Conservation (phyloP, 1,140 invertebrate genomes). For the Ceratitis capitata region DNA sequence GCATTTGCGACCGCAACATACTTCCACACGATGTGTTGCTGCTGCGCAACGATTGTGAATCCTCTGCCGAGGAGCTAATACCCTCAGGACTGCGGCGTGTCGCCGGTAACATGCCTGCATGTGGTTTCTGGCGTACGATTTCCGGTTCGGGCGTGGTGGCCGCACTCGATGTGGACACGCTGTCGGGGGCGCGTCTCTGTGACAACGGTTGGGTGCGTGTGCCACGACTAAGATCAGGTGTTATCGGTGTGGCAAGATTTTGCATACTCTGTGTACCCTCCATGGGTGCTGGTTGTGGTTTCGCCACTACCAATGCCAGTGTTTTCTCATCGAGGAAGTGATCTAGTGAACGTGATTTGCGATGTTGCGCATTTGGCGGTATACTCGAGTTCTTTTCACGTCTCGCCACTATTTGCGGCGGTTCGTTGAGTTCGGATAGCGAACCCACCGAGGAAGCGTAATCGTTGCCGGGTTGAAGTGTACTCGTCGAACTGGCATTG, state of each 20-base stretch:
- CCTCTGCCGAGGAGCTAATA: constrained; percentile 61
- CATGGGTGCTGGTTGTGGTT: constrained; percentile 49
- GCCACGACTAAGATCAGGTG: constrained; percentile 52
- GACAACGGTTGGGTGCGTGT: constrained; percentile 30
- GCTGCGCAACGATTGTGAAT: constrained; percentile 44
- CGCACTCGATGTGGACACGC: constrained; percentile 45
- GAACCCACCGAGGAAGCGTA: constrained; percentile 20
- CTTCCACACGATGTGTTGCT: constrained; percentile 28
- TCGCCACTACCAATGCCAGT: constrained; percentile 48
- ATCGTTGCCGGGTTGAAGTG: constrained; percentile 55
- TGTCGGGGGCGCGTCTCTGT: not conserved
- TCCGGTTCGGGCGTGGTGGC: constrained; percentile 38
- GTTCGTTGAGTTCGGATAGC: not conserved
- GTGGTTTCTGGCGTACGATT: constrained; percentile 24
- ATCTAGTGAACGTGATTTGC: constrained; percentile 76
- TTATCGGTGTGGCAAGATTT: constrained; percentile 58
- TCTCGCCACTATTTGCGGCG: constrained; percentile 45
- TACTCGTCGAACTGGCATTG: constrained; percentile 59
- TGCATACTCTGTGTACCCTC: constrained; percentile 65
- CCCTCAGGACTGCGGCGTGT: constrained; percentile 59
- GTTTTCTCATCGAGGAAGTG: constrained; percentile 69
- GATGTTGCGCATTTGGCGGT: constrained; percentile 56
- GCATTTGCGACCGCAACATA: constrained; percentile 50
- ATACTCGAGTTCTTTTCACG: constrained; percentile 49
- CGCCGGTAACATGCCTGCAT: not conserved